Conservation (phyloP, 2,113 vertebrate genomes). For the Myanophis thanlyinensis region DNA sequence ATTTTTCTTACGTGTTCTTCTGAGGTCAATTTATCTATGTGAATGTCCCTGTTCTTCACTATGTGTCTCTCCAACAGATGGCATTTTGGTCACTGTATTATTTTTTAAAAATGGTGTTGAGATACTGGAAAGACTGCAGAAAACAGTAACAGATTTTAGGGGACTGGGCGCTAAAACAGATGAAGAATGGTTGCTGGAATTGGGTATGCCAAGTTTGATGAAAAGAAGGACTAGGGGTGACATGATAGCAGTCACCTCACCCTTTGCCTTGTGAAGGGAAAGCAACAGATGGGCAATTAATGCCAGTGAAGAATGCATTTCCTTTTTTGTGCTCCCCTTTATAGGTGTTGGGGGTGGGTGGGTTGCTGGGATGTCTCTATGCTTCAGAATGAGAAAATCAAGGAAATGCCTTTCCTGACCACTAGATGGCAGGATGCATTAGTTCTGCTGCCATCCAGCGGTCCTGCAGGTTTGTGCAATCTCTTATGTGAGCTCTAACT, state of each 20-base stretch:
- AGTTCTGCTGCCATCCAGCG: neutral
- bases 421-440: neutral
- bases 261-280: neutral
- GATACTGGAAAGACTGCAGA: too few relatives aligned
- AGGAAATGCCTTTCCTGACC: neutral
- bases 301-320: neutral
- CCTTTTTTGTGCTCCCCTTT: neutral
- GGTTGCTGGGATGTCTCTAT: neutral
- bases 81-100: too few relatives aligned
- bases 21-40: neutral
- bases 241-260: neutral
- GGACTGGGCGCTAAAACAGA: too few relatives aligned
- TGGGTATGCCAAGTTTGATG: too few relatives aligned
- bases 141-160: too few relatives aligned
- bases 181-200: too few relatives aligned
- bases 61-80: neutral
- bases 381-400: neutral
- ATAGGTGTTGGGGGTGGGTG: too few relatives aligned
- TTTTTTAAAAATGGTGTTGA: too few relatives aligned
- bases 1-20: neutral
- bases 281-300: neutral
- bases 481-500: neutral
- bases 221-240: neutral
- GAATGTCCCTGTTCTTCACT: neutral
- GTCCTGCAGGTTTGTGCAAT: neutral